Percentiles rank a stretch among this genome's conserved stretches.
These are phyloP conservation scores for Scaptomyza flava DNA, from an alignment of 2,888 invertebrate genomes.

Conservation along the genomic window DNA sequence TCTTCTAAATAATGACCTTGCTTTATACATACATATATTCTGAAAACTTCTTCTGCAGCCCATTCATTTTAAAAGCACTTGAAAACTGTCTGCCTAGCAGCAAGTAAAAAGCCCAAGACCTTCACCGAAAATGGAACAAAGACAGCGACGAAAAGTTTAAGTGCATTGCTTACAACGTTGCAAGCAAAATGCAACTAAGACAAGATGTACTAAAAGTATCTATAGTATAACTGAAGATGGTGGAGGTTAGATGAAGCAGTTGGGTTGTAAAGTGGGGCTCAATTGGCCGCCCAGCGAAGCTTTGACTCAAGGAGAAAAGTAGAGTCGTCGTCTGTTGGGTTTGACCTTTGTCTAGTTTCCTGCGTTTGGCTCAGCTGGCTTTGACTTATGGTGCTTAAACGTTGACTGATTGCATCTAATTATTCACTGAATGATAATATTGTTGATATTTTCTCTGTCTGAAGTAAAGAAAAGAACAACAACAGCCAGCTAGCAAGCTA, in stretches of 20 bases:
- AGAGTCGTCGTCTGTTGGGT: slow-evolving; percentile 27
- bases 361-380: slow-evolving; percentile 53
- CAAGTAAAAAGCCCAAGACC: slow-evolving; percentile 13
- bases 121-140: slow-evolving; percentile 23
- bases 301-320: neutral
- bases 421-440: slow-evolving; percentile 81
- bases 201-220: slow-evolving; percentile 53
- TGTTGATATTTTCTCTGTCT: slow-evolving; percentile 64
- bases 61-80: slow-evolving; percentile 11
- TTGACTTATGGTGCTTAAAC: slow-evolving; percentile 80
- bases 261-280: slow-evolving; percentile 44
- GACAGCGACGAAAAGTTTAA: slow-evolving; percentile 22
- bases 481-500: slow-evolving; percentile 15
- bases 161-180: slow-evolving; percentile 31
- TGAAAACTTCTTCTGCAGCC: slow-evolving; percentile 33
- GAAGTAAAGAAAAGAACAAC: slow-evolving; percentile 34
- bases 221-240: slow-evolving; percentile 53
- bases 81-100: neutral
- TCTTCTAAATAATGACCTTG: no score
- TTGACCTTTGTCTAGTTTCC: slow-evolving; percentile 70
- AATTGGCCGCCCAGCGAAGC: slow-evolving; percentile 25
- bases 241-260: slow-evolving; percentile 21
- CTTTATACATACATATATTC: no score
- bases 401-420: slow-evolving; percentile 83
- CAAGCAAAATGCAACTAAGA: slow-evolving; percentile 54